These are phyloP conservation scores for Arvicanthis niloticus DNA, from an alignment of 2,113 vertebrate genomes.

Conservation along the genomic window DNA sequence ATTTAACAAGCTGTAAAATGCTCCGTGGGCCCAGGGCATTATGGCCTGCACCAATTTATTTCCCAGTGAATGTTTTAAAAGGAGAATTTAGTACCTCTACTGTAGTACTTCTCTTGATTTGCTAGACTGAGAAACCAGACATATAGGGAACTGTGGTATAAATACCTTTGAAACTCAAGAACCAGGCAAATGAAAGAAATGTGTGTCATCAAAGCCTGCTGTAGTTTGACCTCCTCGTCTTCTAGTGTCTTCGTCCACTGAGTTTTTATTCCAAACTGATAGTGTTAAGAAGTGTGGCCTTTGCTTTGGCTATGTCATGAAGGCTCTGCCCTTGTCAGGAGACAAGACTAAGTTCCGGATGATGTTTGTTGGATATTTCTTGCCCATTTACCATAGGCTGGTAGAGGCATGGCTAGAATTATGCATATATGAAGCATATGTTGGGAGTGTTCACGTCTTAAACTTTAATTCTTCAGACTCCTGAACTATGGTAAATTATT, in stretches of 20 bases:
- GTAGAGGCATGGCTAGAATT: neutral
- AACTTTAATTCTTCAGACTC: neutral
- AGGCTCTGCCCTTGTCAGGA: neutral
- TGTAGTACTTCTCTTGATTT: neutral
- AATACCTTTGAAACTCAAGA: neutral
- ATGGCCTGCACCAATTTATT: neutral
- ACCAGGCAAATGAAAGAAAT: neutral
- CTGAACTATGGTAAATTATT: neutral
- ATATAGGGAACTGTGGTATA: neutral
- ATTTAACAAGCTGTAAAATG: conserved; percentile 32
- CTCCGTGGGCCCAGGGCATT: neutral
- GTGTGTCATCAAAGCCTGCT: neutral
- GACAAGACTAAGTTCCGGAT: neutral
- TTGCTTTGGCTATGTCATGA: neutral
- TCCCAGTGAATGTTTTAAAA: neutral
- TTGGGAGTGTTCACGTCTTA: too few relatives aligned
- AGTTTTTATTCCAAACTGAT: neutral
- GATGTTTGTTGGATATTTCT: neutral
- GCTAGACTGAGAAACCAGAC: neutral
- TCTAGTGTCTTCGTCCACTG: neutral
- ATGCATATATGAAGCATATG: neutral
- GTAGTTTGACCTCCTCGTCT: neutral
- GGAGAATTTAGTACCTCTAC: neutral
- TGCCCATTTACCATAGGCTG: neutral
- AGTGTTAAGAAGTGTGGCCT: neutral